These are phyloP conservation scores for Neodiprion pinetum DNA, from an alignment of 1,140 invertebrate genomes.

Conservation along the genomic window DNA sequence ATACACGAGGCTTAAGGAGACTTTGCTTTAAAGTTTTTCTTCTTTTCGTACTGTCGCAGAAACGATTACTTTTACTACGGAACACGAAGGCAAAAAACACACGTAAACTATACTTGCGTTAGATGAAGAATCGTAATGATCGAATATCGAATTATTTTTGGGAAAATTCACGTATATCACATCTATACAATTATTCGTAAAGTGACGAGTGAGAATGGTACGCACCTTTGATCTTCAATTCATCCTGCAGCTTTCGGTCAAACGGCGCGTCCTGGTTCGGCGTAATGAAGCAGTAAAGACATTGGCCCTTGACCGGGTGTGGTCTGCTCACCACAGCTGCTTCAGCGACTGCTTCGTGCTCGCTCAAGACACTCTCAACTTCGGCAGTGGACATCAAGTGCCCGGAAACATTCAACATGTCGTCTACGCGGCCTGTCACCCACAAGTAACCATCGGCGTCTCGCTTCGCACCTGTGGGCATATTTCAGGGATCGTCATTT, in stretches of 20 bases:
- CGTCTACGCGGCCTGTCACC: slow-evolving; percentile 97
- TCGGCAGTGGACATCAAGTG: slow-evolving; percentile 97
- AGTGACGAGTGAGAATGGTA: background rate
- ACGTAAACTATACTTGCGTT: background rate
- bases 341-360: slow-evolving; percentile 85
- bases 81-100: no score
- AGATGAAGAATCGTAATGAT: background rate
- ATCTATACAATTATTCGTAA: no score
- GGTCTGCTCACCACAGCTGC: slow-evolving; percentile 94
- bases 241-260: slow-evolving; percentile 73
- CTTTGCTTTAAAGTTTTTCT: no score
- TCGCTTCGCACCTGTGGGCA: slow-evolving; percentile 76
- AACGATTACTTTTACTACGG: no score
- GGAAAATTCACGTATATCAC: no score
- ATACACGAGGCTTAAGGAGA: no score
- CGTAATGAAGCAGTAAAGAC: slow-evolving; percentile 95
- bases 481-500: no score
- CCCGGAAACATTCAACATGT: slow-evolving; percentile 98
- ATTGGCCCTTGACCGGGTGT: slow-evolving; percentile 94
- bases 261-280: slow-evolving; percentile 79
- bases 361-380: slow-evolving; percentile 89
- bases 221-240: slow-evolving; percentile 78
- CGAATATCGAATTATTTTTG: background rate
- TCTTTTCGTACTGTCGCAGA: no score
- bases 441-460: slow-evolving; percentile 96